A percentile compares a stretch with the other conserved stretches of the same genome.
Conservation (phyloP, 2,113 vertebrate genomes). For the Mastomys coucha region DNA sequence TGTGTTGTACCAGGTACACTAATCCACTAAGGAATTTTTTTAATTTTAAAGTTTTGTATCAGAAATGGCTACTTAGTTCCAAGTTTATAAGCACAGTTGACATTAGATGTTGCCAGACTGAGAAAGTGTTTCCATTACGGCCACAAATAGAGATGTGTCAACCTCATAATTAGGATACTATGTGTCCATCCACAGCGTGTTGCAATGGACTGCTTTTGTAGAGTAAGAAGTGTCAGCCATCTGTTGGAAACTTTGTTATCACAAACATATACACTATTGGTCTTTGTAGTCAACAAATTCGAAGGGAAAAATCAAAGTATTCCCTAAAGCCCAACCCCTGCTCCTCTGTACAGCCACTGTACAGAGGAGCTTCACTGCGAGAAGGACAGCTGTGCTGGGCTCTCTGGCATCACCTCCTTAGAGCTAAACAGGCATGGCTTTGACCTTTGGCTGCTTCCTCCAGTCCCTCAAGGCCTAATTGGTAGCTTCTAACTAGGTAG, state of each 20-base stretch:
- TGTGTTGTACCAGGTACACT: neutral
- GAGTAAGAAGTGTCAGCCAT: neutral
- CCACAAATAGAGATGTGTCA: neutral
- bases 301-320: neutral
- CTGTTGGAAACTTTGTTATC: neutral
- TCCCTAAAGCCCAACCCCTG: fast-evolving
- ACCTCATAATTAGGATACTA: neutral
- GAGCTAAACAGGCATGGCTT: fast-evolving
- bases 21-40: neutral
- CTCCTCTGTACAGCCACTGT: fast-evolving
- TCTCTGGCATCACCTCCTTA: neutral
- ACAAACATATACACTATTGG: neutral
- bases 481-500: neutral
- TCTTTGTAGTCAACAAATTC: neutral
- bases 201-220: neutral
- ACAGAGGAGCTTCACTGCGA: neutral
- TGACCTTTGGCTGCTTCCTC: neutral
- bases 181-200: neutral
- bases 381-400: fast-evolving
- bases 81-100: neutral
- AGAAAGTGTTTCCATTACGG: neutral
- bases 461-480: neutral
- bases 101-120: neutral
- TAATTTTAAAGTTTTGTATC: neutral
- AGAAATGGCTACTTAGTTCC: neutral